Evolutionary conservation across 2,888 invertebrate species (phyloP).

Genomic region (Cyclophora albipunctata): DNA sequence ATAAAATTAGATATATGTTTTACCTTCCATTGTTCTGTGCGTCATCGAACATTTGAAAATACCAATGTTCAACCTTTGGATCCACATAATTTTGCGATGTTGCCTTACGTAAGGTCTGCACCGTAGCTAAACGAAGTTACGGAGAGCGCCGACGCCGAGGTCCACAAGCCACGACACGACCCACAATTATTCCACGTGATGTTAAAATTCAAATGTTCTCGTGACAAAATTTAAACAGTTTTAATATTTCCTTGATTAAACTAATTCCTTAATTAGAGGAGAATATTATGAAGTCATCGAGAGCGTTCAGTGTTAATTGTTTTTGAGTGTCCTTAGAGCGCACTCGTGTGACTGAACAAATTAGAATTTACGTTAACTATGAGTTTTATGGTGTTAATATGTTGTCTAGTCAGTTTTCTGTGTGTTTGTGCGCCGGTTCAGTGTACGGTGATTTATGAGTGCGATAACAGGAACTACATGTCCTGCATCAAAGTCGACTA

Average conservation of each 20-base stretch:
- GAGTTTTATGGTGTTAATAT: slow-evolving; percentile 22
- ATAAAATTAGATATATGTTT: slow-evolving; percentile 6
- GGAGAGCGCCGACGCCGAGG: not conserved
- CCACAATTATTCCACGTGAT: slow-evolving; percentile 1
- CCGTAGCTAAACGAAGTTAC: slow-evolving; percentile 1
- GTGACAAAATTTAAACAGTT: slow-evolving; percentile 45
- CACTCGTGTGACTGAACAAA: slow-evolving; percentile 32
- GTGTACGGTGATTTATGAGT: not conserved
- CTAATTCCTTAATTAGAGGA: slow-evolving; percentile 48
- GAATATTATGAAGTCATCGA: slow-evolving; percentile 50
- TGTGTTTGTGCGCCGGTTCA: slow-evolving; percentile 13
- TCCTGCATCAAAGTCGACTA: not conserved
- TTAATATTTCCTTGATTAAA: slow-evolving; percentile 45
- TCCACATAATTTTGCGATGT: slow-evolving; percentile 25
- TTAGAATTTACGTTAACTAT: slow-evolving; percentile 2
- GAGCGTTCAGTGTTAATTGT: slow-evolving; percentile 41
- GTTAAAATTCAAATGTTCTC: slow-evolving; percentile 32
- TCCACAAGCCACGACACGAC: not conserved
- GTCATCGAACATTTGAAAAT: slow-evolving; percentile 23
- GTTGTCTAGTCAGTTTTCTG: slow-evolving; percentile 20
- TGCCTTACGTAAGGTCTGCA: slow-evolving; percentile 17
- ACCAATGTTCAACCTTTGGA: slow-evolving; percentile 33
- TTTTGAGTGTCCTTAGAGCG: slow-evolving; percentile 35
- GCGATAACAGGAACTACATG: slow-evolving; percentile 9
- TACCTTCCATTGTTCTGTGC: slow-evolving; percentile 25